Evolutionary conservation across 2,888 invertebrate genomes (phyloP).

Genomic region (Eupeodes latifasciatus): DNA sequence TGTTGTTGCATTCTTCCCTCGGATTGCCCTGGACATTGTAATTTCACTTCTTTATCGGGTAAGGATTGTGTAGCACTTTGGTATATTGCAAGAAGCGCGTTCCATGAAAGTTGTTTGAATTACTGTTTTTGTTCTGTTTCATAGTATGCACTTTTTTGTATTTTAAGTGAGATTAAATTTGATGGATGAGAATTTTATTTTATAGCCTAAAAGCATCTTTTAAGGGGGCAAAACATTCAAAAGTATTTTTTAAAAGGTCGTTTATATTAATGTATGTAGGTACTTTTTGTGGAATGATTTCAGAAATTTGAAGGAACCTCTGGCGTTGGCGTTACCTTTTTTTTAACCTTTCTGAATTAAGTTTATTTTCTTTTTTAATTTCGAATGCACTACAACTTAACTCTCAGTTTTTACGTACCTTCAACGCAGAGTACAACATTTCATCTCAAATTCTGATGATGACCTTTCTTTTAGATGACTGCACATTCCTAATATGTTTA

Average conservation of each 20-base stretch:
- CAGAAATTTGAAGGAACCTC: not conserved
- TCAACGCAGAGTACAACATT: too few relatives aligned
- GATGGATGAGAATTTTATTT: conserved; percentile 49
- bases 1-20: conserved; percentile 52
- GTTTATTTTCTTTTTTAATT: too few relatives aligned
- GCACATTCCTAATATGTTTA: too few relatives aligned
- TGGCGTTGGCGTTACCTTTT: too few relatives aligned
- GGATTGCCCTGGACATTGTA: conserved; percentile 71
- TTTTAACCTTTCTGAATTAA: too few relatives aligned
- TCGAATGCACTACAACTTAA: too few relatives aligned
- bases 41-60: conserved; percentile 54
- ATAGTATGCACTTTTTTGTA: not conserved
- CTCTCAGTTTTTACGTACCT: too few relatives aligned
- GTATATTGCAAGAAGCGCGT: conserved; percentile 17
- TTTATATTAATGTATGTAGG: not conserved
- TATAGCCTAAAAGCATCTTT: conserved; percentile 21
- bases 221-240: not conserved
- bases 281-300: conserved; percentile 12
- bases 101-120: conserved; percentile 38
- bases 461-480: too few relatives aligned
- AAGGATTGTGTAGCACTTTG: conserved; percentile 60
- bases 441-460: too few relatives aligned
- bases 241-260: conserved; percentile 12
- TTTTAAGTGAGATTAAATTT: conserved; percentile 49
- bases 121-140: conserved; percentile 18